Percentiles rank a stretch among this genome's conserved stretches.
These are phyloP conservation scores for Cheiracanthium punctorium DNA, from an alignment of 2,888 invertebrate genomes.

Conservation along the genomic window DNA sequence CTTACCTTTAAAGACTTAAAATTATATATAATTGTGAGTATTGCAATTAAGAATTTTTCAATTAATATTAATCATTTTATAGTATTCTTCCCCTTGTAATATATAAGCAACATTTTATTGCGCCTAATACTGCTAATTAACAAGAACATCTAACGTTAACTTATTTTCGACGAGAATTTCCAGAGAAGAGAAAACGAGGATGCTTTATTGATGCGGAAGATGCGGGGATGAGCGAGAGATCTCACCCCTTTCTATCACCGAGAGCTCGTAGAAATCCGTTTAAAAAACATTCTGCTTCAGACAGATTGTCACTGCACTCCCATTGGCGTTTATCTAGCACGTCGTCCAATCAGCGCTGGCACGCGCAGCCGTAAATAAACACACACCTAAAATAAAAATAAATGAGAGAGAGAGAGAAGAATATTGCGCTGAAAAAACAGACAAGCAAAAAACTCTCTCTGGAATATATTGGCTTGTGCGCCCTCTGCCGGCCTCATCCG, in stretches of 20 bases:
- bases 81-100: too few species aligned
- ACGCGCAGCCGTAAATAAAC: conserved; percentile 13
- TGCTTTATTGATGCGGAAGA: neutral
- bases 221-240: neutral
- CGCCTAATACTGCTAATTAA: too few species aligned
- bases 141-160: too few species aligned
- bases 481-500: conserved; percentile 2
- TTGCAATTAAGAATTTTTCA: too few species aligned
- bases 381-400: neutral
- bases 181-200: too few species aligned
- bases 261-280: neutral
- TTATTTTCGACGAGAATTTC: too few species aligned
- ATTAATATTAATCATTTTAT: too few species aligned
- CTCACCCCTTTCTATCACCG: too few species aligned
- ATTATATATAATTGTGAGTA: too few species aligned
- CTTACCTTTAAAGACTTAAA: too few species aligned
- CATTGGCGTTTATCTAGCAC: neutral
- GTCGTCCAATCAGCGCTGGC: neutral
- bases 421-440: neutral
- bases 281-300: neutral
- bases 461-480: neutral
- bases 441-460: neutral
- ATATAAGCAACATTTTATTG: too few species aligned
- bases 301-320: neutral
- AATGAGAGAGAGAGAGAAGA: neutral